A percentile compares a stretch with the other conserved stretches of the same genome.
These are phyloP conservation scores for Pseudochromis fuscus DNA, from an alignment of 2,797 vertebrate species.

Conservation along the genomic window DNA sequence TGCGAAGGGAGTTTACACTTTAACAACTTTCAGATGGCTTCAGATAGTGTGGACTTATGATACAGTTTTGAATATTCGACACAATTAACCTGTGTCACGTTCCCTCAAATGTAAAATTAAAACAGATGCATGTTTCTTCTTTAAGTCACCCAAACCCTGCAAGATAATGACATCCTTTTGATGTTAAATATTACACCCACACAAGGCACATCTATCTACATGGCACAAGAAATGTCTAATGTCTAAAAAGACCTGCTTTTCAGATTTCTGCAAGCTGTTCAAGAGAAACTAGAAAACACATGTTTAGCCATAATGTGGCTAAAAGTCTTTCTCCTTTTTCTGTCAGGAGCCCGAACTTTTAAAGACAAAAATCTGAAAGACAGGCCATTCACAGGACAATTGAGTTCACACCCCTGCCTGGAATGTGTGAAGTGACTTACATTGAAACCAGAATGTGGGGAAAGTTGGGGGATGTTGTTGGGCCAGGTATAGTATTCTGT, in stretches of 20 bases:
- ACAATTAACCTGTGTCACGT: too few species aligned
- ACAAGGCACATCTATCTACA: too few species aligned
- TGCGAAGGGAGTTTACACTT: neutral
- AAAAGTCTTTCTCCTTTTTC: neutral
- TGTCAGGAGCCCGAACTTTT: neutral
- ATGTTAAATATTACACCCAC: too few species aligned
- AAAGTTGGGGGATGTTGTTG: neutral
- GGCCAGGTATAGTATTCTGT: too few species aligned
- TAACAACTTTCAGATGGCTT: neutral
- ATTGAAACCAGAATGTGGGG: conserved; percentile 51
- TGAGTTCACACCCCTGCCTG: conserved; percentile 62
- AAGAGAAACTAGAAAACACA: neutral
- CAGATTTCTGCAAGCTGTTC: too few species aligned
- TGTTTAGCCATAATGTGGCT: neutral
- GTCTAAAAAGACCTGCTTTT: too few species aligned
- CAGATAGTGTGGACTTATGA: neutral
- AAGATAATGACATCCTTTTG: too few species aligned
- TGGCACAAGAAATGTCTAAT: too few species aligned
- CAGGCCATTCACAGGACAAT: neutral
- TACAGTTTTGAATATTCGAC: too few species aligned
- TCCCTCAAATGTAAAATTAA: too few species aligned
- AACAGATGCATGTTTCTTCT: too few species aligned
- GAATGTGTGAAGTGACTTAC: conserved; percentile 66
- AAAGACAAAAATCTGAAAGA: neutral
- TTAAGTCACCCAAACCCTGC: too few species aligned